Conservation (phyloP, 2,113 vertebrate species). For the Pantherophis guttatus region DNA sequence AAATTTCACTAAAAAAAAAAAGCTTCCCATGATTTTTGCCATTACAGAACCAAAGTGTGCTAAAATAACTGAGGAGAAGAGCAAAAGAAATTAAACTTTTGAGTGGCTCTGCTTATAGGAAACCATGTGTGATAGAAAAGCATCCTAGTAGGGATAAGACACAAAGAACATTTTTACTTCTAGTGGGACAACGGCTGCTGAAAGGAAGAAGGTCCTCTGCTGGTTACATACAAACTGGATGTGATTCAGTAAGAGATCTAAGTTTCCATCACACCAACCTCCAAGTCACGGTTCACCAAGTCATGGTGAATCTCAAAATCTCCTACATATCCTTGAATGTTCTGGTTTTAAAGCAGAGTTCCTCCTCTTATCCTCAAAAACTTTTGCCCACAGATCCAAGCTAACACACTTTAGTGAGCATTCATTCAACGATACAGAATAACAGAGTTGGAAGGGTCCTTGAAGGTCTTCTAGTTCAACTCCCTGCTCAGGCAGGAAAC, state of each 20-base stretch:
- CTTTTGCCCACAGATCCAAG: background rate
- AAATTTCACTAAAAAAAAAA: background rate
- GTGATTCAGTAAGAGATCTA: background rate
- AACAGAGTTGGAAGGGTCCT: no score
- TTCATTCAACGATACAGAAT: background rate
- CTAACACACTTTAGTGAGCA: background rate
- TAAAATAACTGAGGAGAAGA: background rate
- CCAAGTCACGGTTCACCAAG: background rate
- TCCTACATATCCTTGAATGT: background rate
- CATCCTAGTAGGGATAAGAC: background rate
- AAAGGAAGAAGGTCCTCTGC: background rate
- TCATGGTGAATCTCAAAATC: background rate
- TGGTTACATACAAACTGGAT: background rate
- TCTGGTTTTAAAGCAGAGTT: background rate
- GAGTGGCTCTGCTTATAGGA: background rate
- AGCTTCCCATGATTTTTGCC: background rate
- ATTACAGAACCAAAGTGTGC: background rate
- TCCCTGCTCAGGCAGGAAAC: no score
- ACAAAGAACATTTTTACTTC: background rate
- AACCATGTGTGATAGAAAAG: accelerated
- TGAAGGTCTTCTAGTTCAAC: no score
- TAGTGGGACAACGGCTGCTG: background rate
- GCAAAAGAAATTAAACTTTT: background rate
- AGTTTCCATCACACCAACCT: background rate
- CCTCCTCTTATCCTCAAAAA: background rate